These are phyloP conservation scores for Stomatorhinus walkeri DNA, from an alignment of 2,797 vertebrate species.

Conservation along the genomic window DNA sequence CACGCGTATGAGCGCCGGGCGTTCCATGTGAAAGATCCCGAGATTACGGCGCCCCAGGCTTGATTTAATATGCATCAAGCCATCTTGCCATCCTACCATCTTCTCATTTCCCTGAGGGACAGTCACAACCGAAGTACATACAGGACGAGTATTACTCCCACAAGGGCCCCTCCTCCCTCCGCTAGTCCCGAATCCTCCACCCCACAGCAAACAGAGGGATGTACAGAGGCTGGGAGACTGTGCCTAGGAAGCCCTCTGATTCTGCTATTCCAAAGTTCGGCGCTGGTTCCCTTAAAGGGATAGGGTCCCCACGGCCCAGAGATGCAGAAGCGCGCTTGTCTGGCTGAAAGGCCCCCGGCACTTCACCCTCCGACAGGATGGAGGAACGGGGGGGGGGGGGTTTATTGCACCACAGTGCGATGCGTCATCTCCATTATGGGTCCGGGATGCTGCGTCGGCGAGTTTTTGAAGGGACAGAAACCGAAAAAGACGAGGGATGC, in stretches of 20 bases:
- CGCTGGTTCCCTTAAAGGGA: not conserved
- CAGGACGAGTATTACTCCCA: not conserved
- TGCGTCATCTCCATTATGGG: not conserved
- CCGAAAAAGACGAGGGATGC: not conserved
- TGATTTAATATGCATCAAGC: constrained; percentile 3
- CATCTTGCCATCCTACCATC: not conserved
- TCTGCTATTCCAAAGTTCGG: not conserved
- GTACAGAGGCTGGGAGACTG: not conserved
- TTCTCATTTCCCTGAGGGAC: not conserved
- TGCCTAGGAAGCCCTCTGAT: not conserved
- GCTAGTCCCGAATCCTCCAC: not conserved
- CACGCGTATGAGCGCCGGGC: not conserved
- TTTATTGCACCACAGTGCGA: not conserved
- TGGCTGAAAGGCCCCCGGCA: not conserved
- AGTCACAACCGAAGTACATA: constrained; percentile 1
- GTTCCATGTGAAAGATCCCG: not conserved
- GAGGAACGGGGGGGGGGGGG: not conserved
- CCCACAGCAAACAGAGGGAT: not conserved
- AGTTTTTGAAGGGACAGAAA: not conserved
- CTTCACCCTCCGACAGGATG: not conserved
- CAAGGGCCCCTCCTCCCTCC: not conserved
- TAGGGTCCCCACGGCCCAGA: not conserved
- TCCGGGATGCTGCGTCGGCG: not conserved
- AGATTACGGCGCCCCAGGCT: not conserved
- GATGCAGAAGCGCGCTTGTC: not conserved